Percentiles rank a stretch among this genome's conserved stretches.
Conservation (phyloP, 2,113 vertebrate genomes). For the Morone saxatilis region DNA sequence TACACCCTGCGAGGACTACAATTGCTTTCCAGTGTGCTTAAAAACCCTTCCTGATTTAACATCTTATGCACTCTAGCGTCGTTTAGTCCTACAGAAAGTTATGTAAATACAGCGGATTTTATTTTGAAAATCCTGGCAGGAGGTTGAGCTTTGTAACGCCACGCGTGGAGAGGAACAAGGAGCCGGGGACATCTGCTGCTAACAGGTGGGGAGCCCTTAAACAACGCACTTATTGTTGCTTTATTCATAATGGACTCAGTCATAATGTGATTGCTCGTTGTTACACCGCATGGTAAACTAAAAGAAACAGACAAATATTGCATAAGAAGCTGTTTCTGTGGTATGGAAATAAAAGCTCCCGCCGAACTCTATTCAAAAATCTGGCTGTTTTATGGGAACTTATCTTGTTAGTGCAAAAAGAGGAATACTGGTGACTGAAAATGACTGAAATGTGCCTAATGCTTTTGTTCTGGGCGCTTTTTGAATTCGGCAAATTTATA, state of each 20-base stretch:
- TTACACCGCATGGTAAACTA: too few species aligned
- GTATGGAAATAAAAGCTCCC: background rate
- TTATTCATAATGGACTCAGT: background rate
- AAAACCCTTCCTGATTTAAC: background rate
- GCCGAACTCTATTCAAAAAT: background rate
- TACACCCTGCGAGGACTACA: background rate
- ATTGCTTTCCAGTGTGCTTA: background rate
- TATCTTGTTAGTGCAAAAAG: background rate
- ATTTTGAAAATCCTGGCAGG: background rate
- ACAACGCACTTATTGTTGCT: background rate
- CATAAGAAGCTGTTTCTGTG: too few species aligned
- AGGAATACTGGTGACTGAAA: background rate
- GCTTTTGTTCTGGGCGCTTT: background rate
- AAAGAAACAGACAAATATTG: background rate
- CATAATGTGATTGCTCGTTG: too few species aligned
- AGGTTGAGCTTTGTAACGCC: conserved; percentile 1
- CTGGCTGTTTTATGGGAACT: background rate
- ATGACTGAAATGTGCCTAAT: too few species aligned
- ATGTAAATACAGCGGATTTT: background rate
- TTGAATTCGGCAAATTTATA: too few species aligned
- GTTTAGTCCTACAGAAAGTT: background rate
- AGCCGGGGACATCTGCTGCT: background rate
- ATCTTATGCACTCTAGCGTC: too few species aligned
- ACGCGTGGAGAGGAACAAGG: conserved; percentile 4
- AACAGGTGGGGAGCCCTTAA: conserved; percentile 30